Conservation (phyloP, 2,797 vertebrate species). For the Ctenosaura bakeri region DNA sequence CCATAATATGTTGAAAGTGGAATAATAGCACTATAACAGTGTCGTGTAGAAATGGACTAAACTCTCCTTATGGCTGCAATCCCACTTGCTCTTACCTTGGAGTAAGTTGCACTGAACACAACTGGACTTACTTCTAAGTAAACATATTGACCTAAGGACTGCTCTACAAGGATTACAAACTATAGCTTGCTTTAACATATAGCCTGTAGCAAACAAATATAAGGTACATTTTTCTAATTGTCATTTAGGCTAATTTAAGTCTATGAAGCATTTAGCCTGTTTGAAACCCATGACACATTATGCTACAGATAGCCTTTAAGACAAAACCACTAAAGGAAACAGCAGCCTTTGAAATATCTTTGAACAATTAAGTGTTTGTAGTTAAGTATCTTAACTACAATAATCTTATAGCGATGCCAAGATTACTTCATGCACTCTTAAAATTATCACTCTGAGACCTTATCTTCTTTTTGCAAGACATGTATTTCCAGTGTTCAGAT, state of each 20-base stretch:
- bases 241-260: background rate
- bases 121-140: slow-evolving; percentile 6
- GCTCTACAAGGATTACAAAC: background rate
- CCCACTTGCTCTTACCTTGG: background rate
- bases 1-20: too few species aligned
- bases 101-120: background rate
- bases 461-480: slow-evolving; percentile 34
- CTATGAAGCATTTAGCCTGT: background rate
- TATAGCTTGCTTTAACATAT: background rate
- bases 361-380: slow-evolving; percentile 7
- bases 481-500: slow-evolving; percentile 18
- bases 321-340: slow-evolving; percentile 24
- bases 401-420: slow-evolving; percentile 5
- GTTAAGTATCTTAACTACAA: slow-evolving; percentile 2
- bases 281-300: slow-evolving; percentile 28
- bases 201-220: background rate
- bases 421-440: slow-evolving; percentile 8
- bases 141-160: background rate
- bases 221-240: background rate
- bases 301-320: slow-evolving; percentile 22
- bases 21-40: too few species aligned
- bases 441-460: slow-evolving; percentile 9
- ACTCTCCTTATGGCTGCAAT: background rate
- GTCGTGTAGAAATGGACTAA: too few species aligned
- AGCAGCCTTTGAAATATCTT: slow-evolving; percentile 14